Base-by-base conservation (phyloP, 1,140 invertebrate species). In the Drosophila varians region DNA sequence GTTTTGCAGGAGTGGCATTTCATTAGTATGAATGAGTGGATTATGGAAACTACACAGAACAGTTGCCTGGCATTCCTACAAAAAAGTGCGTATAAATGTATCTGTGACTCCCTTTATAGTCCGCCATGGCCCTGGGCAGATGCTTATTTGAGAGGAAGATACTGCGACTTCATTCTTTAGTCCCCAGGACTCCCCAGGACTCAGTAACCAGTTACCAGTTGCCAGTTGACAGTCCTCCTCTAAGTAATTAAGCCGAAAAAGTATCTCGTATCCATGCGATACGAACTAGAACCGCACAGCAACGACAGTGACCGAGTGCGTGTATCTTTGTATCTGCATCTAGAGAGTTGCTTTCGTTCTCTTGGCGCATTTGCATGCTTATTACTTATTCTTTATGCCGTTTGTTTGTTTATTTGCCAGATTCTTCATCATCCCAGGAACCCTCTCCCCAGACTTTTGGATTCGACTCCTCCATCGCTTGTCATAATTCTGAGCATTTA, bases 401-500 rank as follows among this genome's bases (percentile, higher is more conserved):
- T 76, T 55, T 71, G 62, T 47, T 57, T 52, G 52, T 69, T 74
- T 74, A 69, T 45, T 58, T 46, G 46, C 18, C 58, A 34, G 38
- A 53, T 54, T 54, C 46, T 28, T 47, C 12, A 2, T 21, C 49
- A 0, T n/a, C 11, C 23, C 36, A 26, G 7, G 25, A 26, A 6
- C 58, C 31, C 36, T 23, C 9, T 3, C 4, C 23, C 25, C 23
- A n/a, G 14, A n/a, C 12, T 14, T n/a, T 52, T 31, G 62, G 46
- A 16, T 74, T 74, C 70, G 70, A 74, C 54, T 70, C 64, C 55
- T 49, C 55, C 55, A 74, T 73, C 66, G 54, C 75, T 69, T 74
- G 76, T 78, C 76, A 79, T 70, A 78, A 74, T 78, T 78, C 52
- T 48, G 48, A 57, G 75, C 75, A 78, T 78, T 78, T 78, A 78